These are phyloP conservation scores for Parauchenoglanis ngamensis DNA, from an alignment of 2,797 vertebrate genomes.

Conservation along the genomic window DNA sequence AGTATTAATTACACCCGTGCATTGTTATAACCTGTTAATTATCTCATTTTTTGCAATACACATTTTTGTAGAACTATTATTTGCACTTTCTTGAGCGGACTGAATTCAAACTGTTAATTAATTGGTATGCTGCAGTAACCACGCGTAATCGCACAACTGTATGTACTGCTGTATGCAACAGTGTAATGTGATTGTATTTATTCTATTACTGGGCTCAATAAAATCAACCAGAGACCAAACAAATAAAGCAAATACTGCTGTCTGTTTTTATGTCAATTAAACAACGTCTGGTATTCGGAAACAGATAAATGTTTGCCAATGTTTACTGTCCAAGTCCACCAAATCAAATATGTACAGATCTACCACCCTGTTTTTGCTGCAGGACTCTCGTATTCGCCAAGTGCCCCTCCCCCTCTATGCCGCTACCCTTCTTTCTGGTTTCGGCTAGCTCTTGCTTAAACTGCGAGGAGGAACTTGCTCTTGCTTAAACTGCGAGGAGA, in stretches of 20 bases:
- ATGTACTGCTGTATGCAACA: background rate
- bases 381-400: background rate
- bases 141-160: background rate
- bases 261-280: conserved; percentile 3
- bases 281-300: conserved; percentile 2
- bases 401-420: background rate
- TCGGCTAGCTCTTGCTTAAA: conserved; percentile 11
- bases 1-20: background rate
- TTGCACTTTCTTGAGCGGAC: background rate
- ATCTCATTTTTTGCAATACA: background rate
- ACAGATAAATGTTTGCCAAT: conserved; percentile 23
- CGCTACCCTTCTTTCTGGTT: background rate
- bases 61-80: background rate
- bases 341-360: conserved; percentile 38
- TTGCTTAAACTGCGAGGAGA: background rate
- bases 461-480: background rate
- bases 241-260: background rate
- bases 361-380: conserved; percentile 9
- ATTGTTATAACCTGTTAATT: background rate
- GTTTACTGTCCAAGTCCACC: conserved; percentile 33
- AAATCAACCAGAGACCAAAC: background rate
- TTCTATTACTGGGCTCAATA: background rate
- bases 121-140: background rate
- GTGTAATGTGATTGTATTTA: background rate
- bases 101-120: background rate